Conservation (phyloP, 2,888 invertebrate genomes). For the Candidula unifasciata region DNA sequence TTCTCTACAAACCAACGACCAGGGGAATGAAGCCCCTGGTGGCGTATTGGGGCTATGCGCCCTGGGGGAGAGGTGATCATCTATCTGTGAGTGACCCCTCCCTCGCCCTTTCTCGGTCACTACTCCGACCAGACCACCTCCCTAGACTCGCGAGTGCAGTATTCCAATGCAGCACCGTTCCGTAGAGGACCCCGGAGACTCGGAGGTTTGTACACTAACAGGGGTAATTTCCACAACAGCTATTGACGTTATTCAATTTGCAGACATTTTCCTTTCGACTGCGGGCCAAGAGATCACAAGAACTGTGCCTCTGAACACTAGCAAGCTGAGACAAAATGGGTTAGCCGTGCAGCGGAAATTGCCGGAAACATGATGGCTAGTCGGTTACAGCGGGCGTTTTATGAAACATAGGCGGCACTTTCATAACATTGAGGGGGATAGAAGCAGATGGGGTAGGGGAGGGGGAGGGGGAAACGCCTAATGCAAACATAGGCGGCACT, state of each 20-base stretch:
- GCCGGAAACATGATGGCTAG: conserved; percentile 42
- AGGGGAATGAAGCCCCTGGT: conserved; percentile 2
- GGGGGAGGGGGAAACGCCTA: too few relatives aligned
- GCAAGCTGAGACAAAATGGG: conserved; percentile 38
- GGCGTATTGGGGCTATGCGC: background rate
- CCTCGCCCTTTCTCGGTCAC: conserved; percentile 32
- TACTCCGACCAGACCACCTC: conserved; percentile 24
- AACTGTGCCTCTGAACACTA: conserved; percentile 28
- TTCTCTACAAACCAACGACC: background rate
- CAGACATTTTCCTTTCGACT: conserved; percentile 52
- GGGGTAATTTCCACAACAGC: conserved; percentile 55
- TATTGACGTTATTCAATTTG: conserved; percentile 56
- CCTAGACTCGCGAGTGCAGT: conserved; percentile 14
- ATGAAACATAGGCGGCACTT: too few relatives aligned
- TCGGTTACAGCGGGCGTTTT: conserved; percentile 31
- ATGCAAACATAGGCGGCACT: too few relatives aligned
- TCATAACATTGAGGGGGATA: too few relatives aligned
- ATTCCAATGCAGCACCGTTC: conserved; percentile 45
- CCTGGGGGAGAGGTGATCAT: conserved; percentile 45
- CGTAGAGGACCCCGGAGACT: conserved; percentile 32
- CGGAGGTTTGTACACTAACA: conserved; percentile 52
- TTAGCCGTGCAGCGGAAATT: conserved; percentile 40
- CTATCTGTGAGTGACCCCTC: conserved; percentile 50
- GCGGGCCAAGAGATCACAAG: conserved; percentile 47
- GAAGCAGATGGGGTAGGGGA: too few relatives aligned